These are phyloP conservation scores for Ceratotherium simum DNA, from an alignment of 2,113 vertebrate genomes.

Conservation along the genomic window DNA sequence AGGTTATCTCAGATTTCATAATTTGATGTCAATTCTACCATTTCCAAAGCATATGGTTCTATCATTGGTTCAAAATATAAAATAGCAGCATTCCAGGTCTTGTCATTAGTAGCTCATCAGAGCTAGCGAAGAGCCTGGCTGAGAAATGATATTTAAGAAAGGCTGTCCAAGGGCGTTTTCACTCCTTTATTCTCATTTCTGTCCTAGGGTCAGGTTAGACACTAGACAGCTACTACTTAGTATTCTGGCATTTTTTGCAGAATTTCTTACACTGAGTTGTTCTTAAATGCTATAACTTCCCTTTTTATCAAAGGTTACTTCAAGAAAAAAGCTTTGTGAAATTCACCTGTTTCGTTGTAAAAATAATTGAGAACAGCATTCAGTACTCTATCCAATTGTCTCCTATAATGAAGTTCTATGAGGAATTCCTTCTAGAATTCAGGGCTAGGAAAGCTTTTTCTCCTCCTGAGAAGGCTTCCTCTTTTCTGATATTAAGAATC, in stretches of 20 bases:
- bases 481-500: background rate
- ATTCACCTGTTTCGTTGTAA: background rate
- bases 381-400: background rate
- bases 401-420: background rate
- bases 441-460: background rate
- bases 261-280: background rate
- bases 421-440: conserved; percentile 3
- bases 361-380: background rate
- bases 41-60: background rate
- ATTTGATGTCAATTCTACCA: background rate
- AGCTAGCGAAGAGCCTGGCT: background rate
- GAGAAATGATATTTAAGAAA: background rate
- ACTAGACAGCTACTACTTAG: background rate
- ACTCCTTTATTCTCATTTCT: background rate
- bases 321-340: background rate
- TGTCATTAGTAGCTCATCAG: background rate
- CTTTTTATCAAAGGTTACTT: background rate
- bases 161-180: background rate
- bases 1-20: background rate
- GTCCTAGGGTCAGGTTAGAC: background rate
- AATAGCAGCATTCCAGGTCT: background rate
- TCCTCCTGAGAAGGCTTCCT: background rate
- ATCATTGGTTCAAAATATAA: background rate
- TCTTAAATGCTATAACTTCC: background rate
- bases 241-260: background rate